phyloP scores from a whole-genome alignment of 2,113 vertebrate genomes.

The Campylomormyrus numenius region DNA sequence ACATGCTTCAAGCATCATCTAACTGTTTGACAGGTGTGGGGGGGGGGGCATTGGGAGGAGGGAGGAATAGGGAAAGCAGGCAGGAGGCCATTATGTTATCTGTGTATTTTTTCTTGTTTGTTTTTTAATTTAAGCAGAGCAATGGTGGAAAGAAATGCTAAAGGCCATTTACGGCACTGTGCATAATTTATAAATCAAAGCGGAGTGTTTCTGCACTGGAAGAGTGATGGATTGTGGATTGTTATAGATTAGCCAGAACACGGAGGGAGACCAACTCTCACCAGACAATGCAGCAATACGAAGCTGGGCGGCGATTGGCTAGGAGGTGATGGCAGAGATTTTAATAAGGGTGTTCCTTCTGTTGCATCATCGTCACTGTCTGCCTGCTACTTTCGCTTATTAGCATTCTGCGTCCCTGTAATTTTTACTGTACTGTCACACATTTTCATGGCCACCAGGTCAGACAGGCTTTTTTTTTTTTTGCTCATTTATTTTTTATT shows the following conservation, averaged over 20 bases:
- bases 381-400: background rate
- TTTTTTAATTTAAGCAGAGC: background rate
- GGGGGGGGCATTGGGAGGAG: background rate
- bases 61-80: background rate
- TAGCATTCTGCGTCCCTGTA: background rate
- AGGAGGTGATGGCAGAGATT: background rate
- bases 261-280: background rate
- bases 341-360: slow-evolving; percentile 6
- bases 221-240: background rate
- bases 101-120: background rate
- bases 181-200: background rate
- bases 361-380: background rate
- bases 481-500: background rate
- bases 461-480: background rate
- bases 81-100: background rate
- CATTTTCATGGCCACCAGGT: background rate
- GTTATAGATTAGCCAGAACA: background rate
- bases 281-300: background rate
- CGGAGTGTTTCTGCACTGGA: background rate
- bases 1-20: slow-evolving; percentile 39
- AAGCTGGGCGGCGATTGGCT: background rate
- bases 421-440: background rate
- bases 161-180: background rate
- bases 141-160: background rate
- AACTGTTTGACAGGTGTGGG: slow-evolving; percentile 58